phyloP scores from a whole-genome alignment of 92 coral and sea anemone genomes.

The Micromussa lordhowensis region DNA sequence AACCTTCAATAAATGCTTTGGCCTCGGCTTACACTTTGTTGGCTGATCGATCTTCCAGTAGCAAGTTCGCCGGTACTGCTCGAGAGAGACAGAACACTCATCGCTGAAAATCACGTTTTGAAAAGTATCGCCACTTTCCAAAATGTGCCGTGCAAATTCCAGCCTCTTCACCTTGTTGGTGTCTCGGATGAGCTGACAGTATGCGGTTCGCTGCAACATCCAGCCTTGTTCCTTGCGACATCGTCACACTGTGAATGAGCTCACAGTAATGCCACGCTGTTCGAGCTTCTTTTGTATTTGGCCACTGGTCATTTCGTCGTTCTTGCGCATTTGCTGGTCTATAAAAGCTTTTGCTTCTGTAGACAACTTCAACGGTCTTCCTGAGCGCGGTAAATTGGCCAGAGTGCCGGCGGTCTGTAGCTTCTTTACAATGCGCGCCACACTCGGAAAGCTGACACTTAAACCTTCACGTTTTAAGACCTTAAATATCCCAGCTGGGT shows the following conservation, averaged over 20 bases:
- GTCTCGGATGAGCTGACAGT: slow-evolving; percentile 38
- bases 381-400: too few relatives aligned
- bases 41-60: slow-evolving; percentile 33
- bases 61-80: slow-evolving; percentile 25
- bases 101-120: slow-evolving; percentile 37
- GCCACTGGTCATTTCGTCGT: slow-evolving; percentile 34
- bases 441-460: too few relatives aligned
- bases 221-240: slow-evolving; percentile 21
- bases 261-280: not conserved
- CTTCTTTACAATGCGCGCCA: too few relatives aligned
- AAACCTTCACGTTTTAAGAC: too few relatives aligned
- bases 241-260: slow-evolving; percentile 13
- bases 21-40: slow-evolving; percentile 29
- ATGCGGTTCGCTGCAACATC: slow-evolving; percentile 16
- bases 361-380: too few relatives aligned
- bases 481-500: too few relatives aligned
- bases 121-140: slow-evolving; percentile 21
- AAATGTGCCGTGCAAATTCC: slow-evolving; percentile 16
- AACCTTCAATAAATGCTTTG: slow-evolving; percentile 39
- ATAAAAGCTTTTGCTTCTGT: not conserved
- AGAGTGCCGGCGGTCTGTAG: too few relatives aligned
- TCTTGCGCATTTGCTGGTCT: not conserved
- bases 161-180: slow-evolving; percentile 39
- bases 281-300: slow-evolving; percentile 5
- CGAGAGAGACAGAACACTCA: slow-evolving; percentile 23